These are phyloP conservation scores for Noctuana brunneofusca DNA, from an alignment of 2,888 invertebrate species.

Conservation along the genomic window DNA sequence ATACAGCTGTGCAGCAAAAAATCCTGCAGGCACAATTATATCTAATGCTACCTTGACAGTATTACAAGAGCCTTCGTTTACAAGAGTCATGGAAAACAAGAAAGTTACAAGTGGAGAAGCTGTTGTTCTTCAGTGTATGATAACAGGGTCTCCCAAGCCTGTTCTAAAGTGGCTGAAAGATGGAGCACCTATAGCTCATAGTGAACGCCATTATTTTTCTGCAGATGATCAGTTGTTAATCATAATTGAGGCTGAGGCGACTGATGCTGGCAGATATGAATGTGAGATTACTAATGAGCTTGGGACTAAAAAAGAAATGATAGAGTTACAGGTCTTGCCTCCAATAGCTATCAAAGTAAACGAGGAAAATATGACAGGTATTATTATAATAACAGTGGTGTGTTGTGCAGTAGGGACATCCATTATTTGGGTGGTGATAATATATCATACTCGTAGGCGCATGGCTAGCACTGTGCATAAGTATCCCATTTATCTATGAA, in stretches of 20 bases:
- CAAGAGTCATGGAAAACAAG: conserved; percentile 92
- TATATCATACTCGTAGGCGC: conserved; percentile 91
- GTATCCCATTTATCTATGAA: conserved; percentile 74
- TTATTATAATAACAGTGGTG: conserved; percentile 94
- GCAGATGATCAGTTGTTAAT: conserved; percentile 94
- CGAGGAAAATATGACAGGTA: conserved; percentile 91
- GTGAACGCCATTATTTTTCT: conserved; percentile 93
- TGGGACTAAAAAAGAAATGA: conserved; percentile 88
- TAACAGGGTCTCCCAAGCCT: conserved; percentile 92
- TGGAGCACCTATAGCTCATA: conserved; percentile 86
- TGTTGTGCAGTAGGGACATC: conserved; percentile 96
- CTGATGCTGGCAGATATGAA: conserved; percentile 93
- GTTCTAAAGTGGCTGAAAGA: conserved; percentile 93
- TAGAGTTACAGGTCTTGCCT: conserved; percentile 88
- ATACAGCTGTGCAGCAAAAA: conserved; percentile 96
- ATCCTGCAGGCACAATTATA: conserved; percentile 92
- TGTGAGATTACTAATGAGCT: conserved; percentile 95
- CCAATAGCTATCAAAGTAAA: conserved; percentile 80
- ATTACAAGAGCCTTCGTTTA: conserved; percentile 93
- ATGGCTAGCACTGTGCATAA: conserved; percentile 78
- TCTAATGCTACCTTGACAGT: conserved; percentile 94
- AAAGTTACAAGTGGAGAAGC: conserved; percentile 91
- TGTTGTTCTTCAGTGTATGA: conserved; percentile 94
- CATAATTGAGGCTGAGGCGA: conserved; percentile 89
- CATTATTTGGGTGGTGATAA: conserved; percentile 94